Evolutionary conservation across 2,113 vertebrate genomes (phyloP), one percentile per base, ranked within the genome.

Genomic region (Mola mola): DNA sequence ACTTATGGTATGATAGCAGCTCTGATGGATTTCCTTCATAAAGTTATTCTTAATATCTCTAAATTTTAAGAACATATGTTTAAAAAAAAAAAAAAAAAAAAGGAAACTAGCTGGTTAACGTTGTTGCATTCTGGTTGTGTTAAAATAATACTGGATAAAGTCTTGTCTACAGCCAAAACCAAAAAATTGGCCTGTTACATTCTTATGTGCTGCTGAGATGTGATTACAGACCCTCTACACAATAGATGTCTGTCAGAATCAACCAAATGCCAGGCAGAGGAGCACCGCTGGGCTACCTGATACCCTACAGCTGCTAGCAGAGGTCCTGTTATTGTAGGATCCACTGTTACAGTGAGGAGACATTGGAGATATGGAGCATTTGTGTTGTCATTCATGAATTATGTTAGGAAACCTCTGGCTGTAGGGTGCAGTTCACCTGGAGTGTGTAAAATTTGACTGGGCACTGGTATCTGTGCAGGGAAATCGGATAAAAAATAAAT

Each of bases 181-280:
- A 36, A 36, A 24, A 44, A 33, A 11, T 8, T 13, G 3, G 49
- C 50, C 55, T 15, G 42, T 41, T 19, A 53, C 58, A 46, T 59
- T 57, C 46, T 47, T 25, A 0, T 59, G 58, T 48, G 43, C 26
- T 7, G 7, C 52, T 17, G n/a, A 49, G 55, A 67, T 47, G 57
- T 22, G 70, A 81, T 60, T 67, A 62, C 72, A 58, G 22, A 20
- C 26, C 24, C 19, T 40, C 17, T 20, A 42, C 69, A 90, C 83
- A 89, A 88, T 78, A 64, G 74, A 22, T 21, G 66, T 85, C 88
- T 88, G 86, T 89, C 68, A 80, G 58, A 62, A 53, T 28, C 50
- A 55, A 67, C 42, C 83, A 62, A 68, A 78, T 75, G 78, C 29
- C 47, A 2, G 61, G 57, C 50, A 34, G 52, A 63, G 74, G 36